Evolutionary conservation across 2,797 vertebrate genomes (phyloP), one percentile per base, ranked within the genome.

Genomic region (Carcharodon carcharias): DNA sequence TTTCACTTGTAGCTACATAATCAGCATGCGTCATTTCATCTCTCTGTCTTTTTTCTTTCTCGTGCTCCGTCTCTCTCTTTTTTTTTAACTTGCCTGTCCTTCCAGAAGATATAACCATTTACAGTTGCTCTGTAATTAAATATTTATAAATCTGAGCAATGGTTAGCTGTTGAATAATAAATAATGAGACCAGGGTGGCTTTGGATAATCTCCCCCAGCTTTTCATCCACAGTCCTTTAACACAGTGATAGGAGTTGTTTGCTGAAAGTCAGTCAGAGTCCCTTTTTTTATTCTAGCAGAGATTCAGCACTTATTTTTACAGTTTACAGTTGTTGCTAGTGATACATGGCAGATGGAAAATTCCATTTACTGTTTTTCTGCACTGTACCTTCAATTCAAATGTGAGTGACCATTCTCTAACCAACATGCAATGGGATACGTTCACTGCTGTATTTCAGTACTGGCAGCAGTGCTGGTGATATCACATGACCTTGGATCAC

Each of bases 121-220:
- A 98, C 98, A 98, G 98, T 98, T 98, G 98, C 98, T 97, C 97
- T 98, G 97, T 97, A 98, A 98, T 99, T 98, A 99, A 99, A 99
- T 99, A 99, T 99, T 99, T 98, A 99, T 98, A 98, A 93, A 98
- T 98, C 98, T 98, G 98, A 98, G 98, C 97, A 98, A 98, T 98
- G 98, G 97, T 97, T 97, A 98, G 97, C 97, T 97, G 97, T 97
- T 99, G 98, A 98, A 99, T 99, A 98, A 99, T 98, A 97, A 98
- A 98, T 98, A 98, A 97, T 97, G 97, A 97, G 97, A 97, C 97
- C 97, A 97, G 97, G 97, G 97, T 97, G 4, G 98, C 97, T 98
- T 98, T 98, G 98, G 98, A 98, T 98, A 98, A 98, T 99, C 98
- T 98, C 98, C 98, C 97, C 97, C 98, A 98, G 97, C 98, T 98